These are phyloP conservation scores for Serripes groenlandicus DNA, from an alignment of 2,888 invertebrate species.

Conservation along the genomic window DNA sequence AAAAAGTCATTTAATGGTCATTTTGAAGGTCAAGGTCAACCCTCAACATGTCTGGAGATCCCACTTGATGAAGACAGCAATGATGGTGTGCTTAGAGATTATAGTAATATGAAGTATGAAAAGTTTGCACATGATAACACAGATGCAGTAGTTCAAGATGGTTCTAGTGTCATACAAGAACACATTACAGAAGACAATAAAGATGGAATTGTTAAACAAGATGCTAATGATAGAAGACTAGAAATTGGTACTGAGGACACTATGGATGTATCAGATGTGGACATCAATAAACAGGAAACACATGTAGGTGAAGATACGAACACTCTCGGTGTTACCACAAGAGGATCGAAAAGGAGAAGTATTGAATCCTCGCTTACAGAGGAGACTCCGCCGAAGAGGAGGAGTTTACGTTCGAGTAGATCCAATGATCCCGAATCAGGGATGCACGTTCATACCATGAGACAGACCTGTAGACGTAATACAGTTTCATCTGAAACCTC, in stretches of 20 bases:
- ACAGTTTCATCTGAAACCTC: no score
- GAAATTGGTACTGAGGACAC: background rate
- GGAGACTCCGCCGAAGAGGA: background rate
- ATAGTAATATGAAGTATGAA: background rate
- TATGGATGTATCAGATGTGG: background rate
- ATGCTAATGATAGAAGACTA: no score
- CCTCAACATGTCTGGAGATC: background rate
- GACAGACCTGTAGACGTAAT: no score
- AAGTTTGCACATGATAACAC: background rate
- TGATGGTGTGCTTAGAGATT: background rate
- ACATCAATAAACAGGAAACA: background rate
- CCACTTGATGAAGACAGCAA: background rate
- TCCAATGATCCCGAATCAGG: background rate
- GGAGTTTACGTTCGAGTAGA: background rate
- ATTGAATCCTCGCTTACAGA: background rate
- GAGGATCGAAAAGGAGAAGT: slow-evolving; percentile 26
- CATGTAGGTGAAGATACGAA: background rate
- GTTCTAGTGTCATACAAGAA: background rate
- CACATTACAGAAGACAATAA: background rate
- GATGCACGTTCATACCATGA: no score
- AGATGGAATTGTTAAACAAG: background rate
- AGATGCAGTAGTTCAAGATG: background rate
- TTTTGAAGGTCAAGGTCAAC: background rate
- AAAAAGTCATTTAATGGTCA: slow-evolving; percentile 2
- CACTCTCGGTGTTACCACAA: background rate